These are phyloP conservation scores for Apolygus lucorum DNA, from an alignment of 1,140 invertebrate genomes.

Conservation along the genomic window DNA sequence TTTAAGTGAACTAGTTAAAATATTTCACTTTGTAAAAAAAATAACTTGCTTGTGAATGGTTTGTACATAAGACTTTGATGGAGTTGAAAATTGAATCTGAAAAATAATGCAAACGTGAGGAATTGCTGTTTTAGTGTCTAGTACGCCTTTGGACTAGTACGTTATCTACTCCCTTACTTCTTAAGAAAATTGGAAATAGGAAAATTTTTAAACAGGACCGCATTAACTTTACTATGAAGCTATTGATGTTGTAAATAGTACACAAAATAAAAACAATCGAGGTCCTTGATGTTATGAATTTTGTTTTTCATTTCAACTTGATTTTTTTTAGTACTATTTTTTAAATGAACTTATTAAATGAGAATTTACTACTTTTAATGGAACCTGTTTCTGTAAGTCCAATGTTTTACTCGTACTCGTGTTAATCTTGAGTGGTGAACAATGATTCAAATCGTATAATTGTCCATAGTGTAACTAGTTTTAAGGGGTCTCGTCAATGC, in stretches of 20 bases:
- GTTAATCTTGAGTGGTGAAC: no score
- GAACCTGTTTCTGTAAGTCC: no score
- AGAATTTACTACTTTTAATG: no score
- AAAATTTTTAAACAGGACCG: not conserved
- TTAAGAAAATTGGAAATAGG: not conserved
- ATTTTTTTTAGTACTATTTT: no score
- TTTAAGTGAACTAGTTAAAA: not conserved
- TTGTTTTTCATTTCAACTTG: no score
- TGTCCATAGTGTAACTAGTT: no score
- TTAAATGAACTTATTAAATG: no score
- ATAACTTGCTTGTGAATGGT: not conserved
- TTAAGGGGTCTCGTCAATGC: no score
- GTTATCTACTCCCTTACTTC: not conserved
- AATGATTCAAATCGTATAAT: no score
- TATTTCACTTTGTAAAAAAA: not conserved
- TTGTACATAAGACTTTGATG: no score
- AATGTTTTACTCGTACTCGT: no score
- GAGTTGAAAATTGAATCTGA: not conserved
- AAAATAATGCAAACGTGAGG: not conserved
- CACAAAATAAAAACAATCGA: not conserved
- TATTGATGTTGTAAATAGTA: not conserved
- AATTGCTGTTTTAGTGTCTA: not conserved
- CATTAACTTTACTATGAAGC: not conserved
- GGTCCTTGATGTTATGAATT: not conserved
- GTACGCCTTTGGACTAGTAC: not conserved